Conservation (phyloP, 2,888 invertebrate species). For the Galeruca laticollis region DNA sequence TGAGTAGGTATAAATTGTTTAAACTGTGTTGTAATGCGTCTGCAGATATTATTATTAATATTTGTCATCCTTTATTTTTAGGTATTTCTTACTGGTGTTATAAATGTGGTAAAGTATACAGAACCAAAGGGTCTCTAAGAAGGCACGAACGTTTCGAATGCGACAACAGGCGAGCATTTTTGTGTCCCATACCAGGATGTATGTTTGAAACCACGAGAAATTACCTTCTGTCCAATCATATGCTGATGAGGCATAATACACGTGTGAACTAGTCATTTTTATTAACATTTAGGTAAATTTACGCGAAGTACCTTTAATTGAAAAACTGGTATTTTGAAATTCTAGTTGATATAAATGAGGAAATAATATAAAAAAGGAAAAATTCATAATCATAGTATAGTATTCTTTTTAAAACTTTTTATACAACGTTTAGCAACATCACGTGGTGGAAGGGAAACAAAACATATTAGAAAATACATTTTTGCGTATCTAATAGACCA, state of each 20-base stretch:
- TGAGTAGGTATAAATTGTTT: neutral
- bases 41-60: neutral
- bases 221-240: constrained; percentile 40
- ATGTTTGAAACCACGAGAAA: constrained; percentile 52
- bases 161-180: constrained; percentile 62
- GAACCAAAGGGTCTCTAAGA: constrained; percentile 53
- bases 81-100: constrained; percentile 43
- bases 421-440: constrained; percentile 72
- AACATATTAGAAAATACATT: constrained; percentile 53
- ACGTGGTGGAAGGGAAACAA: constrained; percentile 68
- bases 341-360: neutral
- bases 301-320: neutral
- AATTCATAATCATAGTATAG: constrained; percentile 68
- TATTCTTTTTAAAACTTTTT: constrained; percentile 78
- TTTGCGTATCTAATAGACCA: constrained; percentile 75
- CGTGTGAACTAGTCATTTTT: neutral
- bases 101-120: constrained; percentile 56
- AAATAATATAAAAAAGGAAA: too few species aligned
- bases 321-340: neutral
- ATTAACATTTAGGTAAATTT: neutral
- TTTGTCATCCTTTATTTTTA: neutral
- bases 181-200: constrained; percentile 78
- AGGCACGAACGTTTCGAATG: constrained; percentile 55
- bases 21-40: constrained; percentile 42
- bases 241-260: constrained; percentile 28